Base-by-base conservation (phyloP, 2,888 invertebrate species). In the Alsophila aescularia region DNA sequence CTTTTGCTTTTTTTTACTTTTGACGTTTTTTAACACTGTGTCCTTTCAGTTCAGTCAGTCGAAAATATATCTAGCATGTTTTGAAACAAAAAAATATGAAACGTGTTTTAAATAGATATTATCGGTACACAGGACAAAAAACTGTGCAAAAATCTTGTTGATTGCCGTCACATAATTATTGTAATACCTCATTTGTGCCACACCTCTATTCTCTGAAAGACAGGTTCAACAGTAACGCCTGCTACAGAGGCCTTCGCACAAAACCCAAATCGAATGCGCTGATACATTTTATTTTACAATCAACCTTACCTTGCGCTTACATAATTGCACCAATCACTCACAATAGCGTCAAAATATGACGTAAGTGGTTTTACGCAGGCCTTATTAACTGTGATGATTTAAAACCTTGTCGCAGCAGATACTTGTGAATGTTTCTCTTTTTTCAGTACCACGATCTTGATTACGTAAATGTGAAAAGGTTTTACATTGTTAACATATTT, bases 281-380 rank as follows among this genome's bases (percentile, higher is more conserved):
- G 51, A 52, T 54, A 60, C 37, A 52, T 51, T 55, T 53, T 48
- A 45, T 39, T 55, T 50, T 34, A 54, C 35, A 55, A 43, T 52
- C 58, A 18, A 58, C 45, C 40, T 61, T 40, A 62, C 64, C 64
- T 62, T 60, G 62, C 24, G 13, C 43, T 64, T 62, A 58, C 43
- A 45, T 60, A 62, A 56, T 58, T 58, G 58, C 42, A n/a, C 55
- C 64, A 64, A 62, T 64, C 60, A 60, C 60, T 60, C 58, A 55
- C 39, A 56, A 58, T 44, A 48, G 50, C 50, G 52, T 41, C 45
- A 40, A 44, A 53, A 21, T 48, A 13, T 55, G 57, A 54, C 62
- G 62, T 53, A 51, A 55, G 21, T 42, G 39, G 41, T 52, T 49
- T 45, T 51, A 51, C 13, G 29, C 34, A 44, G 37, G 37, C 48